A percentile compares a stretch with the other conserved stretches of the same genome.
Conservation (phyloP, 2,888 invertebrate species). For the Sinodicranocentrus sp. region DNA sequence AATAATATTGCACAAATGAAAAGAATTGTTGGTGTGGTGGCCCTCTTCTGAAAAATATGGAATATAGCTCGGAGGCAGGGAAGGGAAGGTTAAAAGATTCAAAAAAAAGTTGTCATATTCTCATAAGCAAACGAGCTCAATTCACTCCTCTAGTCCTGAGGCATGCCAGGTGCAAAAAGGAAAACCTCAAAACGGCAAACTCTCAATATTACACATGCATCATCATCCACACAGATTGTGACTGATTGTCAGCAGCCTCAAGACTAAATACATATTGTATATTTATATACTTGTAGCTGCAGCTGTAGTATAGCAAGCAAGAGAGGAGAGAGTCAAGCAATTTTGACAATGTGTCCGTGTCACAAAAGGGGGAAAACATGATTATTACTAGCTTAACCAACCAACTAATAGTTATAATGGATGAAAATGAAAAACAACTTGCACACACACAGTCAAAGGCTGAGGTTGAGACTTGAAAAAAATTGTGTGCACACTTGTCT, state of each 20-base stretch:
- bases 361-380: conserved; percentile 2
- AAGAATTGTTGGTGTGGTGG: too few species aligned
- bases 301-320: too few species aligned
- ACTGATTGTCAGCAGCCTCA: too few species aligned
- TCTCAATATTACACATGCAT: too few species aligned
- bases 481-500: too few species aligned
- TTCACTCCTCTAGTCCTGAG: neutral
- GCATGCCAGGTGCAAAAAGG: conserved; percentile 3
- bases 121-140: conserved; percentile 1
- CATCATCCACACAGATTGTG: too few species aligned
- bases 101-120: conserved; percentile 4
- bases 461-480: too few species aligned
- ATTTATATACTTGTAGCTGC: too few species aligned
- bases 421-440: neutral
- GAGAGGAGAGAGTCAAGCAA: too few species aligned
- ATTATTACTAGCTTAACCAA: neutral
- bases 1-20: too few species aligned
- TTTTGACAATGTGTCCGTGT: conserved; percentile 3
- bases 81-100: conserved; percentile 4
- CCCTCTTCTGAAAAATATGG: neutral
- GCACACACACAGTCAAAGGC: neutral
- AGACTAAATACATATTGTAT: too few species aligned
- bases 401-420: neutral
- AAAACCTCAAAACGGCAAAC: neutral
- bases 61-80: conserved; percentile 14